Base-by-base conservation (phyloP, 2,113 vertebrate genomes). In the Nothocercus nigrocapillus region DNA sequence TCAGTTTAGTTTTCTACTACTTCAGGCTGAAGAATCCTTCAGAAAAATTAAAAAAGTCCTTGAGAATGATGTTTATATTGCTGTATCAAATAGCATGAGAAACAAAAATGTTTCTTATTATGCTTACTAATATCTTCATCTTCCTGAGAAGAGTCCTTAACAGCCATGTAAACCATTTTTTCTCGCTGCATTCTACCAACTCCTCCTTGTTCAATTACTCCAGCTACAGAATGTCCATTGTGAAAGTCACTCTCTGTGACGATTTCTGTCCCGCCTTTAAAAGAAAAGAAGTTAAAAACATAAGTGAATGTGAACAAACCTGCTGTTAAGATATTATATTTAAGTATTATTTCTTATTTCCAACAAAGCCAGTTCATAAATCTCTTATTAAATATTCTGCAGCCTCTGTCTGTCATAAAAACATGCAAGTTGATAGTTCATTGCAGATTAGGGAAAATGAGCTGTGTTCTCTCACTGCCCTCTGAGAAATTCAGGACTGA, bases 91-190 rank as follows among this genome's bases (percentile, higher is more conserved):
- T 24, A 90, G 81, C 62, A 75, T 6, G 66, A 96, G 49, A 90
- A 94, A 96, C 62, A 83, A 68, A 81, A 85, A 62, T 3, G 24
- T 72, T 90, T 94, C 75, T 88, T 89, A 86, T 82, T 90, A 98
- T 98, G 94, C 98, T 98, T 99, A 95, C 99, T 99, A 85, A 98
- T 98, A 87, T 99, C 98, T 96, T 98, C 99, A 72, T 99, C 99
- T 94, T 99, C 99, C 95, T 99, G 97, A 96, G 98, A 97, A 67
- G 98, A 98, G 96, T 99, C 99, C 97, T 99, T 99, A 81, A 99
- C 99, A 70, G 99, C 99, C 99, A 99, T 99, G 97, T 99, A 99
- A 96, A 99, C 99, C 99, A 99, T 99, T 98, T 99, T 99, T 96
- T 99, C 99, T 94, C 99, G 98, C 40, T 99, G 98, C 91, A 99